A percentile compares a stretch with the other conserved stretches of the same genome.
Evolutionary conservation across 2,113 vertebrate species (phyloP).

Genomic region (Phodopus roborovskii): DNA sequence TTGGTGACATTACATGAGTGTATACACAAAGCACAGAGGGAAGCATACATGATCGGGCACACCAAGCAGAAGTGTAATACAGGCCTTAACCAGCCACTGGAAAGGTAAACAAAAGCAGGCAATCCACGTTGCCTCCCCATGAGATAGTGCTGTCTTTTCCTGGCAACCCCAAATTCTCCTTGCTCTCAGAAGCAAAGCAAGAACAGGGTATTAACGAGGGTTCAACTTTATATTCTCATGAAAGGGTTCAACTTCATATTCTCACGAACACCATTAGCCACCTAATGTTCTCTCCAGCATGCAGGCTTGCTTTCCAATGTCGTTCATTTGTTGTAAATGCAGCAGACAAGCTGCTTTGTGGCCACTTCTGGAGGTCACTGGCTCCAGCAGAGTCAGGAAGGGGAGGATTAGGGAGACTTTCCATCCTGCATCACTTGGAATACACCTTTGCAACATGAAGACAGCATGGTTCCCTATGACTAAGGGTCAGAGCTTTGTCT

Average conservation of each 20-base stretch:
- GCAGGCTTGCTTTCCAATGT: constrained; percentile 30
- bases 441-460: neutral
- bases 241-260: too few relatives aligned
- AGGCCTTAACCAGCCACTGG: neutral
- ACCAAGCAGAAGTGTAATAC: neutral
- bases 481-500: neutral
- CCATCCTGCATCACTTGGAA: neutral
- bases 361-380: constrained; percentile 19
- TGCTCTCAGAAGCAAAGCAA: constrained; percentile 25
- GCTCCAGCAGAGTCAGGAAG: neutral
- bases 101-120: neutral
- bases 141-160: constrained; percentile 20
- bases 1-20: neutral
- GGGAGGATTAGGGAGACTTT: neutral
- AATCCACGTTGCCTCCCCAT: neutral
- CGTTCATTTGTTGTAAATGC: constrained; percentile 64
- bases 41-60: neutral
- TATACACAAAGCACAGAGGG: neutral
- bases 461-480: neutral
- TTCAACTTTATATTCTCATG: neutral
- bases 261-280: neutral
- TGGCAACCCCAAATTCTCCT: constrained; percentile 31
- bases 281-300: constrained; percentile 21
- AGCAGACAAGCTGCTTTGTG: constrained; percentile 51
- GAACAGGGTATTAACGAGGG: constrained; percentile 22